phyloP scores from a whole-genome alignment of 2,888 invertebrate genomes.

The Mactromeris polynyma region DNA sequence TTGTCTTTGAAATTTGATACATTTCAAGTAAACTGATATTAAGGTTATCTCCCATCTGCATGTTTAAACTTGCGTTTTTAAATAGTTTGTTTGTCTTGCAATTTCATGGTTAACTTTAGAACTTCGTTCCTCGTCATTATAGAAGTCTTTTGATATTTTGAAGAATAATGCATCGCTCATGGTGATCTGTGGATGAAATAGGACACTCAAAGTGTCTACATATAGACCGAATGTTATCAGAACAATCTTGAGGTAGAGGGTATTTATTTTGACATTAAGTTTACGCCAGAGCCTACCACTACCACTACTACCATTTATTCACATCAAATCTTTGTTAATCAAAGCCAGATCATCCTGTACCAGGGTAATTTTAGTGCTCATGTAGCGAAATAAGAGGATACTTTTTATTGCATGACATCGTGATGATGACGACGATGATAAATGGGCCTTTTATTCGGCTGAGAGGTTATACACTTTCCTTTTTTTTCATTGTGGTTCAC shows the following conservation, averaged over 20 bases:
- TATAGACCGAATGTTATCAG: slow-evolving; percentile 25
- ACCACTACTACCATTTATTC: background rate
- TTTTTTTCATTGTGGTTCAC: background rate
- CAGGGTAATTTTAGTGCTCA: slow-evolving; percentile 45
- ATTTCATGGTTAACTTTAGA: slow-evolving; percentile 25
- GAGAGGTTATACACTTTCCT: slow-evolving; percentile 20
- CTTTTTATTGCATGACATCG: slow-evolving; percentile 28
- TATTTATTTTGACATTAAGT: slow-evolving; percentile 55
- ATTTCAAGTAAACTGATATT: slow-evolving; percentile 9
- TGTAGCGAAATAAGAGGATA: slow-evolving; percentile 21
- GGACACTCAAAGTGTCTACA: slow-evolving; percentile 27
- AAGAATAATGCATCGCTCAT: background rate
- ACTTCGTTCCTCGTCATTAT: slow-evolving; percentile 21
- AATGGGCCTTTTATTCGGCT: slow-evolving; percentile 36
- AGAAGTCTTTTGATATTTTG: background rate
- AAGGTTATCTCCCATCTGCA: slow-evolving; percentile 14
- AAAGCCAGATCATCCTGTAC: slow-evolving; percentile 28
- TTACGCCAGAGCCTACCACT: slow-evolving; percentile 31
- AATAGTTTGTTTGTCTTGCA: slow-evolving; percentile 27
- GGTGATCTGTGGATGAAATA: slow-evolving; percentile 14
- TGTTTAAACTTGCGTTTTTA: slow-evolving; percentile 33
- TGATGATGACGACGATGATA: slow-evolving; percentile 42
- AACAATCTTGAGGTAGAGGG: slow-evolving; percentile 1
- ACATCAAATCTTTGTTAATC: slow-evolving; percentile 34
- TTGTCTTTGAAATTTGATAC: slow-evolving; percentile 34